Evolutionary conservation across 1,140 invertebrate genomes (phyloP), one percentile per base, ranked within the genome.

Genomic region (Condylostylus longicornis): DNA sequence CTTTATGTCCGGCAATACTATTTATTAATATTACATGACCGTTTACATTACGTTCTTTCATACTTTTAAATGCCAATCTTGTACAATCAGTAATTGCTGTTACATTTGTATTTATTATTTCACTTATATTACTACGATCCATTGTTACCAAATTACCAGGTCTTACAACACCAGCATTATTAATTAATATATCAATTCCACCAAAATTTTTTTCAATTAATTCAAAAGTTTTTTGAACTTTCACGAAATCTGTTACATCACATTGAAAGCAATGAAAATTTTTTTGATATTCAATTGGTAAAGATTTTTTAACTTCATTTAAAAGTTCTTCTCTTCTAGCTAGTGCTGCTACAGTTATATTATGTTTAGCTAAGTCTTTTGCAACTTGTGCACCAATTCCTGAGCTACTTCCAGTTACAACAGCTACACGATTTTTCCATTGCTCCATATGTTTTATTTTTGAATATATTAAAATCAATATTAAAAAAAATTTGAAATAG

Each of bases 181-280:
- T 86, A 6, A 87, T 58, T 18, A 82, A 58, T 1, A 85, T 61
- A 50, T 82, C 72, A 0, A 78, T 58, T 1, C 74, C 72, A 5
- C 76, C 77, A 6, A 76, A 61, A 4, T 68, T 67, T 2, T 67
- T 53, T 36, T 73, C 66, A 8, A 74, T 67, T 68, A 70, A 74
- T 35, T 70, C 50, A 45, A 86, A 84, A 18, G 77, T 66, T n/a
- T 55, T 57, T 4, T 70, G 42, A 18, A 87, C 70, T 5, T 82
- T 72, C 5, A 73, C 66, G 46, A 77, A 70, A 15, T 75, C 71
- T 1, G 64, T 65, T 0, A 86, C 49, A 54, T 87, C 82, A 32
- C 68, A 70, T 28, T 61, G 48, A 5, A 69, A 40, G 1, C 70
- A 50, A 41, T 67, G 55, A 6, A 72, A 59, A 38, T 63, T 57